Evolutionary conservation across 2,113 vertebrate genomes (phyloP).

Genomic region (Microtus oregoni): DNA sequence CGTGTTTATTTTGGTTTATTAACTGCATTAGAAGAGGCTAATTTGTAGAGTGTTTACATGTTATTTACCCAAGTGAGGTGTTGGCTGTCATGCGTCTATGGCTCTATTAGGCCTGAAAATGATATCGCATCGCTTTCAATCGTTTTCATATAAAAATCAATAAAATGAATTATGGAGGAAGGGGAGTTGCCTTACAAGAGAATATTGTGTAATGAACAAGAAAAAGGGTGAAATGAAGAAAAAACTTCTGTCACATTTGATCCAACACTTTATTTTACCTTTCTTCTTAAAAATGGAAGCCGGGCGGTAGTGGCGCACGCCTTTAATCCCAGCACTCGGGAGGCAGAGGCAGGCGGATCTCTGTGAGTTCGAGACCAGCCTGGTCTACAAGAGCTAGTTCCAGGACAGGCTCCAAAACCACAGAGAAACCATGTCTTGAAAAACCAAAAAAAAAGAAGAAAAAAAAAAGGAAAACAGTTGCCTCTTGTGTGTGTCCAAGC

Average conservation of each 20-base stretch:
- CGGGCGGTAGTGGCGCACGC: too few species aligned
- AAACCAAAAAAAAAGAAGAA: too few species aligned
- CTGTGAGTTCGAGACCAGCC: too few species aligned
- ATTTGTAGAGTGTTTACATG: constrained; percentile 70
- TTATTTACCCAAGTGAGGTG: constrained; percentile 67
- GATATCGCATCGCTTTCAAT: constrained; percentile 48
- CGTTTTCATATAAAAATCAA: constrained; percentile 72
- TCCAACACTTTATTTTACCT: constrained; percentile 43
- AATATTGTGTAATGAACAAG: constrained; percentile 61
- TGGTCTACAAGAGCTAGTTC: too few species aligned
- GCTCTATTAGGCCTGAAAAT: constrained; percentile 71
- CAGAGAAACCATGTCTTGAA: too few species aligned
- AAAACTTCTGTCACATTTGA: constrained; percentile 16
- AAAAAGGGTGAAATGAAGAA: constrained; percentile 45
- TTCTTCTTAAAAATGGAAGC: constrained; percentile 61
- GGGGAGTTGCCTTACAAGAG: constrained; percentile 58
- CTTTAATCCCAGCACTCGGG: too few species aligned
- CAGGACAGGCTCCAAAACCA: too few species aligned
- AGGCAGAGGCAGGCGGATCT: too few species aligned
- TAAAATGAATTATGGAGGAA: constrained; percentile 59
- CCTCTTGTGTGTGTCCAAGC: constrained; percentile 64
- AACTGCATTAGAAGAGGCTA: constrained; percentile 67
- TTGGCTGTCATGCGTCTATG: constrained; percentile 68
- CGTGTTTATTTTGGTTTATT: constrained; percentile 68
- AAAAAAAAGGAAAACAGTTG: constrained; percentile 56